Evolutionary conservation across 2,113 vertebrate genomes (phyloP).

Genomic region (Sinocyclocheilus grahami): DNA sequence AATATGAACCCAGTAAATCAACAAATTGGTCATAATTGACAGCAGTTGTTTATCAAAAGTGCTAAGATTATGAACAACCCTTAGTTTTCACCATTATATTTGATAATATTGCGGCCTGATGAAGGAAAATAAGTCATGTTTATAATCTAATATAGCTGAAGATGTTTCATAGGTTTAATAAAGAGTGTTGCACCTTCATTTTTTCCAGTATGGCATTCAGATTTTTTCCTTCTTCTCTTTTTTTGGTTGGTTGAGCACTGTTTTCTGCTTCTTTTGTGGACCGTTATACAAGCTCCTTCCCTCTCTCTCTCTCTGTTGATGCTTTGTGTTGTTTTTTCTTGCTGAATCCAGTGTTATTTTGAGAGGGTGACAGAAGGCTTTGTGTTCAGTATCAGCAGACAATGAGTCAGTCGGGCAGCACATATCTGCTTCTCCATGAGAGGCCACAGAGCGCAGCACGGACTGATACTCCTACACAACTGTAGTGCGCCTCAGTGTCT

Average conservation of each 20-base stretch:
- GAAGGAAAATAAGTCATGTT: not conserved
- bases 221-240: not conserved
- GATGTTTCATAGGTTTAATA: not conserved
- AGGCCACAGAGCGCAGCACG: not conserved
- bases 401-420: slow-evolving; percentile 50
- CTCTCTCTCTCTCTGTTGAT: slow-evolving; percentile 9
- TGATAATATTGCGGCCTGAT: not conserved
- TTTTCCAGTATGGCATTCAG: not conserved
- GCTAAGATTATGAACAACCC: not conserved
- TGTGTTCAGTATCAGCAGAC: slow-evolving; percentile 54
- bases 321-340: slow-evolving; percentile 37
- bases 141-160: not conserved
- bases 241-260: not conserved
- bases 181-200: not conserved
- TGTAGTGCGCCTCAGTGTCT: not conserved
- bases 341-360: slow-evolving; percentile 44
- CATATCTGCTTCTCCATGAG: slow-evolving; percentile 22
- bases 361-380: slow-evolving; percentile 57
- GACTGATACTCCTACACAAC: slow-evolving; percentile 23
- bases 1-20: not conserved
- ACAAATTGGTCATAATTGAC: not conserved
- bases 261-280: not conserved
- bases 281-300: no score
- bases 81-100: not conserved
- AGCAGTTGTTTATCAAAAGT: not conserved